Percentiles rank a stretch among this genome's conserved stretches.
These are phyloP conservation scores for Parnassius smintheus DNA, from an alignment of 2,888 invertebrate genomes.

Conservation along the genomic window DNA sequence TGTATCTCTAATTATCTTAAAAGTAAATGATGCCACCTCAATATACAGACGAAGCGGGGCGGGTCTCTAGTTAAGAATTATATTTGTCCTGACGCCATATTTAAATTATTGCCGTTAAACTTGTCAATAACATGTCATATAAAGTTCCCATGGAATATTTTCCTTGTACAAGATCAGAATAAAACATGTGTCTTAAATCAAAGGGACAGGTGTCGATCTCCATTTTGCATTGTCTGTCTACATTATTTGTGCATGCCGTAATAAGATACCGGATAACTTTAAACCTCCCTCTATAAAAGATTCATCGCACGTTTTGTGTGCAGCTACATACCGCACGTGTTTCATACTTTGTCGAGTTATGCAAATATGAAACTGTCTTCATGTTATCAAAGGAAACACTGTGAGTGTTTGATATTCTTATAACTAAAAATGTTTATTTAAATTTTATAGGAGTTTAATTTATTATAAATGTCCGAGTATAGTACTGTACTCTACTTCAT, in stretches of 20 bases:
- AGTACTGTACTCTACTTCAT: too few relatives aligned
- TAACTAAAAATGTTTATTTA: background rate
- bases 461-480: too few relatives aligned
- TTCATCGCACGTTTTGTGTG: slow-evolving; percentile 19
- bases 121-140: slow-evolving; percentile 21
- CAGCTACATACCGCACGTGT: slow-evolving; percentile 25
- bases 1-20: too few relatives aligned
- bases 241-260: slow-evolving; percentile 7
- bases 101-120: background rate
- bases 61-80: too few relatives aligned
- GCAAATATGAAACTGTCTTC: slow-evolving; percentile 20
- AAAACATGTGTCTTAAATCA: slow-evolving; percentile 26
- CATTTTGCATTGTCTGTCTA: slow-evolving; percentile 7
- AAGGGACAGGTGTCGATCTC: slow-evolving; percentile 24
- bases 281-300: slow-evolving; percentile 5
- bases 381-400: slow-evolving; percentile 9
- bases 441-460: too few relatives aligned
- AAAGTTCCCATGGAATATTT: slow-evolving; percentile 15
- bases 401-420: background rate
- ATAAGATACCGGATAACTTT: slow-evolving; percentile 15
- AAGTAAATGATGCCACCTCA: too few relatives aligned
- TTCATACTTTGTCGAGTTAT: slow-evolving; percentile 16
- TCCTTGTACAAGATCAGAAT: slow-evolving; percentile 21
- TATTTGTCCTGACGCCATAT: background rate
- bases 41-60: too few relatives aligned